phyloP scores from a whole-genome alignment of 2,888 invertebrate species.

The Diadegma fenestrale region DNA sequence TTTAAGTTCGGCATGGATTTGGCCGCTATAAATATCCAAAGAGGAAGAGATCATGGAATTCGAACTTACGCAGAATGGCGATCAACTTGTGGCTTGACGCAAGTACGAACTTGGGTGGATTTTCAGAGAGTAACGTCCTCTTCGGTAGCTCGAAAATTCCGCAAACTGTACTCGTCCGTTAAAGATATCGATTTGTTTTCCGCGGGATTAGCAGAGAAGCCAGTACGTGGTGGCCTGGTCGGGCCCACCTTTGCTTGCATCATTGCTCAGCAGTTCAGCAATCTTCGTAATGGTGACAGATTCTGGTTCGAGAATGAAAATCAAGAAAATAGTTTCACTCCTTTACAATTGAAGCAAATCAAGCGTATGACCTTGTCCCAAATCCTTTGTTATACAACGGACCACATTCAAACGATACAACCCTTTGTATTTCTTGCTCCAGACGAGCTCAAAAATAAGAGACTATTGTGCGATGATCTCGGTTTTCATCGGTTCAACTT shows the following conservation, averaged over 20 bases:
- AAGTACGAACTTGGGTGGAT: conserved; percentile 90
- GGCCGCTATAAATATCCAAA: conserved; percentile 94
- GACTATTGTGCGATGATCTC: conserved; percentile 87
- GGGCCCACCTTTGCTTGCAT: conserved; percentile 96
- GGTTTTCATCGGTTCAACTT: conserved; percentile 87
- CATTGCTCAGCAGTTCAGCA: conserved; percentile 93
- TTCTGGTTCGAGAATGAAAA: conserved; percentile 93
- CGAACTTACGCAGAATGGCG: conserved; percentile 93
- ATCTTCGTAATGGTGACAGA: conserved; percentile 91
- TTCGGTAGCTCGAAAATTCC: conserved; percentile 88
- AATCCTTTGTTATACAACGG: conserved; percentile 89
- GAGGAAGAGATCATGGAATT: conserved; percentile 95
- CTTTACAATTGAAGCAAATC: conserved; percentile 91
- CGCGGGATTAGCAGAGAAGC: conserved; percentile 93
- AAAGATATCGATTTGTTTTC: conserved; percentile 95
- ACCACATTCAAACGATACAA: conserved; percentile 89
- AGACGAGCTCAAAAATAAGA: conserved; percentile 87
- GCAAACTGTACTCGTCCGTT: conserved; percentile 87
- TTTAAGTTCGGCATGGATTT: conserved; percentile 93
- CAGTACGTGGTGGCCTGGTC: conserved; percentile 92
- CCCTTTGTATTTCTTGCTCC: conserved; percentile 89
- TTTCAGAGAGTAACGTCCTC: conserved; percentile 89
- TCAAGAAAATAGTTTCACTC: conserved; percentile 91
- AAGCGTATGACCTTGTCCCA: conserved; percentile 90
- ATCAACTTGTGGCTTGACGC: conserved; percentile 90